Evolutionary conservation across 2,113 vertebrate genomes (phyloP).

Genomic region (Colistium nudipinnis): DNA sequence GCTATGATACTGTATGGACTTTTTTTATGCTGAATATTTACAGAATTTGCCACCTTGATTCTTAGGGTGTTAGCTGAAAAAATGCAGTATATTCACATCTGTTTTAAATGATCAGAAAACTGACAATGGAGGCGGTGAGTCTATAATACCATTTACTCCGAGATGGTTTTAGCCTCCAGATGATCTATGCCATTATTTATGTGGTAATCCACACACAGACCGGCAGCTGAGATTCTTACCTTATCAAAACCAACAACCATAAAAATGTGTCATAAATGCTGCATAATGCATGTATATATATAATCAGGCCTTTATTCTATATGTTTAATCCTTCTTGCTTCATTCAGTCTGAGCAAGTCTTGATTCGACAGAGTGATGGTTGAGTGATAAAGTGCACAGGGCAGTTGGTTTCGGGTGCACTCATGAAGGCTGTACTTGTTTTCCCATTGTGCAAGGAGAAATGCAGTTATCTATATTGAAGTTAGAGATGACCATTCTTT

Average conservation of each 20-base stretch:
- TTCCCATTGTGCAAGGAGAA: slow-evolving; percentile 60
- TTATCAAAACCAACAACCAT: slow-evolving; percentile 52
- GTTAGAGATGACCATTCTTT: not conserved
- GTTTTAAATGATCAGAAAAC: not conserved
- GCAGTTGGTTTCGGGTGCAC: not conserved
- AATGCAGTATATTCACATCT: not conserved
- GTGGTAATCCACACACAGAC: slow-evolving; percentile 62
- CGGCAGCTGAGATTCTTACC: slow-evolving; percentile 27
- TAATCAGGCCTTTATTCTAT: slow-evolving; percentile 39
- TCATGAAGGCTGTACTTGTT: slow-evolving; percentile 45
- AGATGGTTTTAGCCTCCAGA: slow-evolving; percentile 68
- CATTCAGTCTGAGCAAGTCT: slow-evolving; percentile 49
- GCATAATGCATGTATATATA: slow-evolving; percentile 25
- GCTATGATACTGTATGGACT: too few relatives aligned
- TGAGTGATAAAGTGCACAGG: slow-evolving; percentile 32
- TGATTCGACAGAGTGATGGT: slow-evolving; percentile 38
- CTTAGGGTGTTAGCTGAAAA: slow-evolving; percentile 1
- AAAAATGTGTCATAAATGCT: slow-evolving; percentile 6
- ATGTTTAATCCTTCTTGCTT: slow-evolving; percentile 54
- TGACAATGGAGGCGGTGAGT: slow-evolving; percentile 35
- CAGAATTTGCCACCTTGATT: not conserved
- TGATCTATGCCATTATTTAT: slow-evolving; percentile 63
- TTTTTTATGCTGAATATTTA: not conserved
- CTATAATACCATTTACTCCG: slow-evolving; percentile 64
- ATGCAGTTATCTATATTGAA: slow-evolving; percentile 36